Evolutionary conservation across 2,888 invertebrate genomes (phyloP), one percentile per base, ranked within the genome.

Genomic region (Agonopterix subpropinquella): DNA sequence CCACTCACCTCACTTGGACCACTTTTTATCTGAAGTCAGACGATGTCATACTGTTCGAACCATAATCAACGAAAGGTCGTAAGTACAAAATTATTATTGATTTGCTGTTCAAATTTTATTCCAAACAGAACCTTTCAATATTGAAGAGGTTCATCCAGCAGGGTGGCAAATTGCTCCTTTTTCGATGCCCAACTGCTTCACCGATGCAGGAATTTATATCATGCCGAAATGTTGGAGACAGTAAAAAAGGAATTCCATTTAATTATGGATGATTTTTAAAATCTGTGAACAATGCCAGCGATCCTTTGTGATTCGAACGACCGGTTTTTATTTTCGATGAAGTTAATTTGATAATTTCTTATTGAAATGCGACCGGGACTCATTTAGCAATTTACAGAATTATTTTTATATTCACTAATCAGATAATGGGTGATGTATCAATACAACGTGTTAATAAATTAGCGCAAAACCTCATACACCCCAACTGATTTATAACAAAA

Each of bases 201-300:
- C 56, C 57, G 65, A 77, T 71, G 66, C 70, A 70, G 77, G 85
- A 83, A 87, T 87, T 77, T 83, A 82, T 86, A 82, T 79, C 73
- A 80, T 73, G 73, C 73, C 73, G 77, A 82, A 82, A 80, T 77
- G 76, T 65, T 58, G 49, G 65, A 57, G 54, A 41, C 47, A 45
- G 67, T 67, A 87, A 87, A 84, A 87, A 86, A 68, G 65, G 68
- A 73, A 88, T 88, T 85, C 88, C 88, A 79, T 77, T 87, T 87
- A 87, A 88, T 88, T 88, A 88, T 86, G 84, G 80, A 78, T 78
- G 83, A 83, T 86, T 87, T 83, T 87, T 73, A 79, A 86, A 86
- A 87, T 86, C 87, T 84, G 86, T 85, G 85, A 86, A 87, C 87
- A 87, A 87, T 88, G 86, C 84, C 70, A 77, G 71, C 73, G 78